Percentiles rank a stretch among this genome's conserved stretches.
phyloP scores from a whole-genome alignment of 2,113 vertebrate species.

The Serilophus lunatus region DNA sequence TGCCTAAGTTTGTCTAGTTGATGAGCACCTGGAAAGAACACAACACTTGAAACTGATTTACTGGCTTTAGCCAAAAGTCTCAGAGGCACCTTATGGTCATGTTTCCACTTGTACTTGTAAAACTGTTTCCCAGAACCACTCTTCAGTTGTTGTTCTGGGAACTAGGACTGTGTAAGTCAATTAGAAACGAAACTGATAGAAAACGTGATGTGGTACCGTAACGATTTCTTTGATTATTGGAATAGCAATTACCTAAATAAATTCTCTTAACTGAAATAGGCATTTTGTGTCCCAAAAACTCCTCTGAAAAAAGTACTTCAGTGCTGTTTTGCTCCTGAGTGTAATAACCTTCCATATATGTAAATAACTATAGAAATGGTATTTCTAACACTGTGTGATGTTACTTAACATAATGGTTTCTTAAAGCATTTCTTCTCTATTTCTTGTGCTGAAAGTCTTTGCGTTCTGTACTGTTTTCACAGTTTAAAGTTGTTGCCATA shows the following conservation, averaged over 20 bases:
- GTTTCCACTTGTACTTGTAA: background rate
- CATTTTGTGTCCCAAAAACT: background rate
- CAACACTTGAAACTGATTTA: background rate
- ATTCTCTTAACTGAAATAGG: background rate
- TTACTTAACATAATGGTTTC: background rate
- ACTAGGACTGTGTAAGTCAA: background rate
- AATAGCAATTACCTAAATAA: background rate
- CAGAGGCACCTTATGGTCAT: background rate
- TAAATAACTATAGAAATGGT: background rate
- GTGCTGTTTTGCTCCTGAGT: background rate
- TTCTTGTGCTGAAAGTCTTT: background rate
- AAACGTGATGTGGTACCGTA: background rate
- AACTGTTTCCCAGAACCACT: background rate
- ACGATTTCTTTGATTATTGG: background rate
- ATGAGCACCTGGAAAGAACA: background rate
- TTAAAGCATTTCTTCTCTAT: background rate
- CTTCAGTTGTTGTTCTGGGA: background rate
- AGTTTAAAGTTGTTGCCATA: background rate
- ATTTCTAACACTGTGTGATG: background rate
- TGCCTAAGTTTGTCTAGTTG: background rate
- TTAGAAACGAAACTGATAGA: background rate
- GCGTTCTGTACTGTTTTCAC: background rate
- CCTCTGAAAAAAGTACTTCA: background rate
- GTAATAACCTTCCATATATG: background rate
- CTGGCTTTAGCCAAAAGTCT: background rate